These are phyloP conservation scores for Cirrhinus mrigala DNA, from an alignment of 2,797 vertebrate genomes.

Conservation along the genomic window DNA sequence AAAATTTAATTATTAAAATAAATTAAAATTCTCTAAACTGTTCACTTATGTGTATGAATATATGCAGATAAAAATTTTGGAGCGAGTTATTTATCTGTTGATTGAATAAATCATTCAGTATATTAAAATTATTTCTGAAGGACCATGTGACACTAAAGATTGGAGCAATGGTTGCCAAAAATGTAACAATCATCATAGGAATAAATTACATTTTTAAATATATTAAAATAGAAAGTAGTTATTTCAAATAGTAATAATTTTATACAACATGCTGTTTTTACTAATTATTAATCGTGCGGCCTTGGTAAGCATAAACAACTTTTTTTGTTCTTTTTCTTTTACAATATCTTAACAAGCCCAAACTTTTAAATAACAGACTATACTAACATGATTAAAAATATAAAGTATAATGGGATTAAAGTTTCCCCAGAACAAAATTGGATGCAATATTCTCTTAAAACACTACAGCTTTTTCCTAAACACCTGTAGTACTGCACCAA, in stretches of 20 bases:
- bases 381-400: background rate
- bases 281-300: background rate
- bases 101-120: background rate
- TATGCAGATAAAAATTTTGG: too few relatives aligned
- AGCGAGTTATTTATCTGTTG: too few relatives aligned
- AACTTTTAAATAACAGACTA: background rate
- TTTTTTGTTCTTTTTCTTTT: background rate
- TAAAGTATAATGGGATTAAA: background rate
- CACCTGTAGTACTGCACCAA: conserved; percentile 10
- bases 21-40: too few relatives aligned
- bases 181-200: background rate
- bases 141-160: background rate
- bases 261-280: background rate
- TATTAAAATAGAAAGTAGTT: background rate
- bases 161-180: background rate
- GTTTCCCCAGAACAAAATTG: background rate
- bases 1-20: too few relatives aligned
- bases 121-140: background rate
- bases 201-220: background rate
- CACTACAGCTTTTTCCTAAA: background rate
- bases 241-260: background rate
- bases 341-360: background rate
- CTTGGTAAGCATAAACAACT: background rate
- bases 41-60: too few relatives aligned
- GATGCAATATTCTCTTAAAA: background rate